These are phyloP conservation scores for Sinopyrophorus schimmeli DNA, from an alignment of 2,888 invertebrate species.

Conservation along the genomic window DNA sequence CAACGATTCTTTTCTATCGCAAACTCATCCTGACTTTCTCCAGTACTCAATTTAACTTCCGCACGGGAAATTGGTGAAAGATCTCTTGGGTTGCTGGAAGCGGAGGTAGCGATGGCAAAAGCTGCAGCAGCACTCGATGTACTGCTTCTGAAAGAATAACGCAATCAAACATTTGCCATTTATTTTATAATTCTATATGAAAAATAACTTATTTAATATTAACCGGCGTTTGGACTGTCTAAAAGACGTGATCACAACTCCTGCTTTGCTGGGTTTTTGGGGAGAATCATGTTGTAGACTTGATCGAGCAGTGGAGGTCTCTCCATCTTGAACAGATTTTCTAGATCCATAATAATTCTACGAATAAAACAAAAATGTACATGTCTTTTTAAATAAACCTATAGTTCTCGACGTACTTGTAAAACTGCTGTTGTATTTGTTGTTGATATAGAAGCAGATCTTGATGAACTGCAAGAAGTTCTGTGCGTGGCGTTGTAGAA, in stretches of 20 bases:
- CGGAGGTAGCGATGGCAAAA: slow-evolving; percentile 89
- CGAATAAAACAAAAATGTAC: slow-evolving; percentile 22
- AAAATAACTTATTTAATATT: not conserved
- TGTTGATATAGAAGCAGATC: slow-evolving; percentile 51
- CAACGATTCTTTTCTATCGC: slow-evolving; percentile 59
- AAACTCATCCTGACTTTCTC: slow-evolving; percentile 50
- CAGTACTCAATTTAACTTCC: slow-evolving; percentile 39
- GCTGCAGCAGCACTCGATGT: slow-evolving; percentile 87
- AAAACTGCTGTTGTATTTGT: slow-evolving; percentile 45
- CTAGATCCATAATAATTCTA: slow-evolving; percentile 58
- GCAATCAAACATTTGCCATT: not conserved
- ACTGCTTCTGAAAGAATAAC: slow-evolving; percentile 66
- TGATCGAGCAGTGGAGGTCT: slow-evolving; percentile 59
- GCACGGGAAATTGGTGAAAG: slow-evolving; percentile 55
- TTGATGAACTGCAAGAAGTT: slow-evolving; percentile 49
- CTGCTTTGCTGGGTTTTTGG: slow-evolving; percentile 71
- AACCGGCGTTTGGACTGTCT: slow-evolving; percentile 86
- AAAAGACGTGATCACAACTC: slow-evolving; percentile 89
- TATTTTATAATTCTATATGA: not conserved
- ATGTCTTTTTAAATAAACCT: not conserved
- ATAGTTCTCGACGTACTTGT: slow-evolving; percentile 40
- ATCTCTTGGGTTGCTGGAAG: slow-evolving; percentile 80
- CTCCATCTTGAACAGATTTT: slow-evolving; percentile 56
- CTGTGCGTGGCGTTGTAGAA: slow-evolving; percentile 45
- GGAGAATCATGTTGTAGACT: slow-evolving; percentile 66